phyloP scores from a whole-genome alignment of 2,113 vertebrate species.

The Okapia johnstoni region DNA sequence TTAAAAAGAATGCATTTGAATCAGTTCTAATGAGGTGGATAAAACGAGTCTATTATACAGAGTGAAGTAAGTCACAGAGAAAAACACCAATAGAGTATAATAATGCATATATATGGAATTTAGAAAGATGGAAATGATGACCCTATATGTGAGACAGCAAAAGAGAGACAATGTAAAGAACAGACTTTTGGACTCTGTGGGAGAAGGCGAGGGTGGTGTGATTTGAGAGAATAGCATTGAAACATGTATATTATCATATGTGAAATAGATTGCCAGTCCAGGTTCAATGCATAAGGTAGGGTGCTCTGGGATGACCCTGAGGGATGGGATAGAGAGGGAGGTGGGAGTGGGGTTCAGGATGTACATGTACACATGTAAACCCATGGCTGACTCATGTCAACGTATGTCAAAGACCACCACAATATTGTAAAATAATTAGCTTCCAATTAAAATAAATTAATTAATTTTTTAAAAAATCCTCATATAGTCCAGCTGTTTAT shows the following conservation, averaged over 20 bases:
- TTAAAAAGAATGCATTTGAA: background rate
- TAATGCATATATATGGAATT: background rate
- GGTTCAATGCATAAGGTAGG: background rate
- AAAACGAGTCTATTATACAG: background rate
- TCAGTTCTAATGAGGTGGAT: background rate
- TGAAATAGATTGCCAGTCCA: background rate
- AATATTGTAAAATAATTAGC: background rate
- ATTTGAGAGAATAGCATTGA: background rate
- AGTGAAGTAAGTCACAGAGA: background rate
- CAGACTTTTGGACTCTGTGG: background rate
- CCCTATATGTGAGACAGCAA: rapidly evolving
- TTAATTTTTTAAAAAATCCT: rapidly evolving
- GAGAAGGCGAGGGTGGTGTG: background rate
- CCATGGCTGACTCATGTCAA: background rate
- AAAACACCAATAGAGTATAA: background rate
- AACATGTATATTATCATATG: background rate
- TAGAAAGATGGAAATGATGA: background rate
- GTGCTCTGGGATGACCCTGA: background rate
- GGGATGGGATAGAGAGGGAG: background rate
- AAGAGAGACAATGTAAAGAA: background rate
- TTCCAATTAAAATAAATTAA: background rate
- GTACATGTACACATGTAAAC: background rate
- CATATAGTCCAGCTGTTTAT: background rate
- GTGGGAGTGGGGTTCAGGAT: background rate
- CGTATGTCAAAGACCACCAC: background rate